Evolutionary conservation across 2,113 vertebrate species (phyloP).

Genomic region (Emydura subglobosa): DNA sequence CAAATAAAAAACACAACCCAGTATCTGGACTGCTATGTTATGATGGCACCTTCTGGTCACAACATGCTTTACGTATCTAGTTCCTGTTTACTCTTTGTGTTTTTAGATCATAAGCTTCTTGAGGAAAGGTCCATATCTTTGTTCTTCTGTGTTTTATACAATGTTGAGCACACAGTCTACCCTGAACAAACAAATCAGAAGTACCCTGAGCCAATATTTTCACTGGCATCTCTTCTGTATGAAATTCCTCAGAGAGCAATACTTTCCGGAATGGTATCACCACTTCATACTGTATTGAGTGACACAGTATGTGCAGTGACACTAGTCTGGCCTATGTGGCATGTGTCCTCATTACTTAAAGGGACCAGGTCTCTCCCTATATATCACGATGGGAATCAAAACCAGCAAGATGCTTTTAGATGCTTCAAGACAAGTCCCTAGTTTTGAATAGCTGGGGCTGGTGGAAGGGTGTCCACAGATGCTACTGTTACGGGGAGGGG

Average conservation of each 20-base stretch:
- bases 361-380: not conserved
- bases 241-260: not conserved
- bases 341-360: not conserved
- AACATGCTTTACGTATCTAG: not conserved
- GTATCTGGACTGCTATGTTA: not conserved
- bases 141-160: not conserved
- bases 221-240: not conserved
- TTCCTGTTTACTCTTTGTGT: not conserved
- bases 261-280: not conserved
- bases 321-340: too few species aligned
- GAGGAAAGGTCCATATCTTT: not conserved
- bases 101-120: not conserved
- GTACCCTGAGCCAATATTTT: not conserved
- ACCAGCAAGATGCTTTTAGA: not conserved
- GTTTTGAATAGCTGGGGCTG: not conserved
- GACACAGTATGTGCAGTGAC: too few species aligned
- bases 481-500: not conserved
- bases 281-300: not conserved
- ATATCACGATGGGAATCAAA: not conserved
- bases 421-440: accelerated
- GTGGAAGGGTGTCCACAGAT: not conserved
- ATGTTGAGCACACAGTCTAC: not conserved
- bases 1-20: not conserved
- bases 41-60: not conserved
- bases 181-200: not conserved